Percentiles rank a stretch among this genome's conserved stretches.
phyloP scores from a whole-genome alignment of 2,797 vertebrate species.

The Denticeps clupeoides region DNA sequence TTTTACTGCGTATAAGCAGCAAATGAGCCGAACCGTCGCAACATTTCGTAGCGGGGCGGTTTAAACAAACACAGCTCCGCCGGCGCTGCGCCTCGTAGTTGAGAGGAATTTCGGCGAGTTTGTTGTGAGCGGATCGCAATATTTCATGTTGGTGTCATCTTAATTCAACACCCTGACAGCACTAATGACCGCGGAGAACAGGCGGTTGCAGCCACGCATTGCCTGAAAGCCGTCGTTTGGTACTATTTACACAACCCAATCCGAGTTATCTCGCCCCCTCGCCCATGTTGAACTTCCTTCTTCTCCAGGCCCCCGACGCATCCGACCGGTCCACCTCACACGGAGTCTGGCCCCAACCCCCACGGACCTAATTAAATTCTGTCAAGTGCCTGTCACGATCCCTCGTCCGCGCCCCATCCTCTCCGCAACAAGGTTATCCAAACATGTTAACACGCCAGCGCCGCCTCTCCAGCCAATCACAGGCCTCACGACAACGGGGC shows the following conservation, averaged over 20 bases:
- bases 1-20: slow-evolving; percentile 20
- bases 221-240: slow-evolving; percentile 12
- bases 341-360: too few relatives aligned
- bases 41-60: slow-evolving; percentile 10
- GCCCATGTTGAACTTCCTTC: slow-evolving; percentile 2
- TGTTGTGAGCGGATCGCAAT: slow-evolving; percentile 38
- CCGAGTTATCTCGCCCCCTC: slow-evolving; percentile 1
- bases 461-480: slow-evolving; percentile 20
- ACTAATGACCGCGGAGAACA: slow-evolving; percentile 6
- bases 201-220: slow-evolving; percentile 7
- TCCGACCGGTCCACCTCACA: too few relatives aligned
- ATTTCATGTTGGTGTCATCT: slow-evolving; percentile 39
- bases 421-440: slow-evolving; percentile 25
- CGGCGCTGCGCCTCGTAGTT: slow-evolving; percentile 23
- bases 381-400: slow-evolving; percentile 12
- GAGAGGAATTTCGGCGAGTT: slow-evolving; percentile 34
- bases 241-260: background rate
- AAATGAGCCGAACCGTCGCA: slow-evolving; percentile 14
- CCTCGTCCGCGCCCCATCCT: slow-evolving; percentile 17
- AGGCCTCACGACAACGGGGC: slow-evolving; percentile 32
- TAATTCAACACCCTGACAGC: slow-evolving; percentile 27
- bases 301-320: slow-evolving; percentile 17
- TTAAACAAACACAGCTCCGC: slow-evolving; percentile 15
- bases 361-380: slow-evolving; percentile 22
- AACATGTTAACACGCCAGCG: slow-evolving; percentile 33